Conservation (phyloP, 1,140 invertebrate genomes). For the Helicoverpa armigera region DNA sequence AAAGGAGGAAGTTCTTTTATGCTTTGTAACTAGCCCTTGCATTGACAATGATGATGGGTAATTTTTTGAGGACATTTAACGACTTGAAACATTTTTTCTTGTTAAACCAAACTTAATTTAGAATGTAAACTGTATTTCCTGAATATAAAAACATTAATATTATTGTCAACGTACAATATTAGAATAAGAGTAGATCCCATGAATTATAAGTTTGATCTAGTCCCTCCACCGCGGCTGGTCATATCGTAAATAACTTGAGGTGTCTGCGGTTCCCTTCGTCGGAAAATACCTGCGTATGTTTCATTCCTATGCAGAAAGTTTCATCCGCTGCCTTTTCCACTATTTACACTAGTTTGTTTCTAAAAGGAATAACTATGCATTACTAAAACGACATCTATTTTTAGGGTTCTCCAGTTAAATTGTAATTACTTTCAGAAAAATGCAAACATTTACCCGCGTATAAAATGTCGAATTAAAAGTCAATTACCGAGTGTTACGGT, state of each 20-base stretch:
- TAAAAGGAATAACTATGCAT: no score
- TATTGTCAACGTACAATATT: not conserved
- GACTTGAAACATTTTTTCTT: no score
- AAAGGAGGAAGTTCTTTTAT: no score
- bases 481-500: no score
- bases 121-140: no score
- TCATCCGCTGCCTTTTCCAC: not conserved
- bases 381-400: no score
- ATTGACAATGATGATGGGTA: no score
- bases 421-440: not conserved
- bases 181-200: constrained; percentile 2
- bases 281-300: constrained; percentile 17
- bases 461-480: no score
- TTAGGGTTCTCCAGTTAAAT: no score
- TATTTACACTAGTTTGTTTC: not conserved
- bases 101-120: no score
- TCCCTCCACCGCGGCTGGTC: not conserved
- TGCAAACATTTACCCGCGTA: not conserved
- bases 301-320: constrained; percentile 12
- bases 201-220: constrained; percentile 4
- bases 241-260: not conserved
- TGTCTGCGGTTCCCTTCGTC: constrained; percentile 1
- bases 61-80: no score
- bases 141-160: not conserved
- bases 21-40: no score